These are phyloP conservation scores for Mugil cephalus DNA, from an alignment of 2,113 vertebrate species.

Conservation along the genomic window DNA sequence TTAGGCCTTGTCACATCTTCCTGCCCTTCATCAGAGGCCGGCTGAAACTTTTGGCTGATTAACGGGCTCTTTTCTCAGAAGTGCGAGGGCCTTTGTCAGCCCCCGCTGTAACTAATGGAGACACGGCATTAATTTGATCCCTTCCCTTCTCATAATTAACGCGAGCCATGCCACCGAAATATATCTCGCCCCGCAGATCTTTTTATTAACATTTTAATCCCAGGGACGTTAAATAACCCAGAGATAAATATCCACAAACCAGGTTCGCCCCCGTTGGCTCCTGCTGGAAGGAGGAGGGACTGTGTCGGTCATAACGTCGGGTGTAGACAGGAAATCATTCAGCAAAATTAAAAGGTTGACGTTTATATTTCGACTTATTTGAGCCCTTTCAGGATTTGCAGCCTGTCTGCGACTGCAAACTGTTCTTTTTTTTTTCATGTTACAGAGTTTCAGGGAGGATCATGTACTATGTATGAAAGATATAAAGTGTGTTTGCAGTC, in stretches of 20 bases:
- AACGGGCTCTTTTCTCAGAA: constrained; percentile 56
- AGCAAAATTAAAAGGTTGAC: constrained; percentile 35
- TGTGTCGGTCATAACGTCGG: too few relatives aligned
- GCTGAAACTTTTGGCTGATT: constrained; percentile 52
- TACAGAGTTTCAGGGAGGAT: not conserved
- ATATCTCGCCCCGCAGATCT: constrained; percentile 44
- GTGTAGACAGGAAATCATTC: constrained; percentile 30
- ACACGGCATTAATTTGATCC: constrained; percentile 57
- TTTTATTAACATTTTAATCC: constrained; percentile 47
- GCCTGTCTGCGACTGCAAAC: not conserved
- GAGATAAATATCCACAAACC: constrained; percentile 37
- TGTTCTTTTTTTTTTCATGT: not conserved
- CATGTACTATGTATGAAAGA: not conserved
- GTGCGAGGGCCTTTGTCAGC: constrained; percentile 40
- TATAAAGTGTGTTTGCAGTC: not conserved
- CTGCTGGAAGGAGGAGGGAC: not conserved
- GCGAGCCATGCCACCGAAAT: constrained; percentile 31
- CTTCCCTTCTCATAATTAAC: constrained; percentile 64
- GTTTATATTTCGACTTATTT: constrained; percentile 9
- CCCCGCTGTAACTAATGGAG: constrained; percentile 64
- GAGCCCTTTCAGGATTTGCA: not conserved
- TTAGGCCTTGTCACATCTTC: constrained; percentile 43
- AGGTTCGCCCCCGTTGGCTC: not conserved
- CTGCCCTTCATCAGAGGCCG: constrained; percentile 47
- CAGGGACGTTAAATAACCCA: constrained; percentile 46